These are phyloP conservation scores for Polypedilum pembai DNA, from an alignment of 1,140 invertebrate species.

Conservation along the genomic window DNA sequence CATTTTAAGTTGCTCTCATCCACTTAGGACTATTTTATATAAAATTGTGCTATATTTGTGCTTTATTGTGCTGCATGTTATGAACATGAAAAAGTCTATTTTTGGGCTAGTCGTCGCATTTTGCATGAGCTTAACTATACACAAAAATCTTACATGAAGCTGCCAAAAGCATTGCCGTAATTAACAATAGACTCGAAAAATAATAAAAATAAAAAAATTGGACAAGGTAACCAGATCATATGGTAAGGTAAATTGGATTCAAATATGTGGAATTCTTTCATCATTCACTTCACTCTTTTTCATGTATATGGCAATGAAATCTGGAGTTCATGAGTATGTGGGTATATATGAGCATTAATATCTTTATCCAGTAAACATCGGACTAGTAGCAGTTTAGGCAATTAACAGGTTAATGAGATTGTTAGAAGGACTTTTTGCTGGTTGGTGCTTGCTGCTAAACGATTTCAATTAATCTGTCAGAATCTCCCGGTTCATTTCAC, in stretches of 20 bases:
- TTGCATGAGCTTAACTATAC: not conserved
- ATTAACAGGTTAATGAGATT: too few relatives aligned
- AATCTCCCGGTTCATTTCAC: too few relatives aligned
- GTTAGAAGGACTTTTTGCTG: too few relatives aligned
- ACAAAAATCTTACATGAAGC: not conserved
- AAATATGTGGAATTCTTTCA: not conserved
- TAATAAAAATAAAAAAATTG: not conserved
- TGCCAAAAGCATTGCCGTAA: not conserved
- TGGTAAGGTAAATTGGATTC: not conserved
- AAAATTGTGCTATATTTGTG: too few relatives aligned
- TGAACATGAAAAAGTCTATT: not conserved
- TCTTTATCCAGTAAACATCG: not conserved
- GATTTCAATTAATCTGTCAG: too few relatives aligned
- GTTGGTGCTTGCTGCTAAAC: too few relatives aligned
- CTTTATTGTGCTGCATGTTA: not conserved
- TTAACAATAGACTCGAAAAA: not conserved
- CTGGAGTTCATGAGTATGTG: not conserved
- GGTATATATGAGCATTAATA: not conserved
- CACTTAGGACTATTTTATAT: too few relatives aligned
- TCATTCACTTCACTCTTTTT: not conserved
- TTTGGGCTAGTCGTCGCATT: not conserved
- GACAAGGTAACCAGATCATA: constrained; percentile 16
- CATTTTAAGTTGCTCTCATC: not conserved
- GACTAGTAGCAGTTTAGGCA: too few relatives aligned
- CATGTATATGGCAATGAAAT: not conserved